These are phyloP conservation scores for Numenius arquata DNA, from an alignment of 2,113 vertebrate genomes.

Conservation along the genomic window DNA sequence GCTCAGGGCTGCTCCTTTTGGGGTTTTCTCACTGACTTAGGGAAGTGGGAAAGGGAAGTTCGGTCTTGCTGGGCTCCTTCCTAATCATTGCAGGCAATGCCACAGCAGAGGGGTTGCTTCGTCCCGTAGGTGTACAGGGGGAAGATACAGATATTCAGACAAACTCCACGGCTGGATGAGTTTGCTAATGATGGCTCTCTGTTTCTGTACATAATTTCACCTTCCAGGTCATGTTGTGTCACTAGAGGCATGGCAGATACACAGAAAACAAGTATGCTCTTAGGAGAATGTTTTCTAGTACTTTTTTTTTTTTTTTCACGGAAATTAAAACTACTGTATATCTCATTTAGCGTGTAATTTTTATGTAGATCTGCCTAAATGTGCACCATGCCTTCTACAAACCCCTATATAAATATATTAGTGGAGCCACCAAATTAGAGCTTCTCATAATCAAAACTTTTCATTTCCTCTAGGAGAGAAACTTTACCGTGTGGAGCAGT, in stretches of 20 bases:
- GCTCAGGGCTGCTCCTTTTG: not conserved
- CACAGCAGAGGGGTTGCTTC: not conserved
- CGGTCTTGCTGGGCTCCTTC: not conserved
- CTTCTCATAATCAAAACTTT: not conserved
- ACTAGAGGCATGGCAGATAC: not conserved
- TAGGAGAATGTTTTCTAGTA: not conserved
- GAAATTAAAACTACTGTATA: not conserved
- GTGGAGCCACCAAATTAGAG: not conserved
- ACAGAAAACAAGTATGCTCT: not conserved
- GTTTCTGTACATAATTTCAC: not conserved
- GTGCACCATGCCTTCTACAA: not conserved
- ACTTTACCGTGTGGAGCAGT: not conserved
- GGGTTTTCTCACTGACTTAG: not conserved
- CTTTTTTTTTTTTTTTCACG: not conserved
- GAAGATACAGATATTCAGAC: not conserved
- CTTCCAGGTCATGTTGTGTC: not conserved
- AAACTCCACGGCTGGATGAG: not conserved
- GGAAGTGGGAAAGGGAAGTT: not conserved
- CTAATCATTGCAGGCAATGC: not conserved
- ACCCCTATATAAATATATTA: not conserved
- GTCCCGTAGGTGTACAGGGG: not conserved
- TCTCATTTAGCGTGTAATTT: not conserved
- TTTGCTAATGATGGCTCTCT: not conserved
- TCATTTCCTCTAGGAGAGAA: not conserved
- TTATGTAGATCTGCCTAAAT: not conserved